These are phyloP conservation scores for Drepana falcataria DNA, from an alignment of 2,888 invertebrate species.

Conservation along the genomic window DNA sequence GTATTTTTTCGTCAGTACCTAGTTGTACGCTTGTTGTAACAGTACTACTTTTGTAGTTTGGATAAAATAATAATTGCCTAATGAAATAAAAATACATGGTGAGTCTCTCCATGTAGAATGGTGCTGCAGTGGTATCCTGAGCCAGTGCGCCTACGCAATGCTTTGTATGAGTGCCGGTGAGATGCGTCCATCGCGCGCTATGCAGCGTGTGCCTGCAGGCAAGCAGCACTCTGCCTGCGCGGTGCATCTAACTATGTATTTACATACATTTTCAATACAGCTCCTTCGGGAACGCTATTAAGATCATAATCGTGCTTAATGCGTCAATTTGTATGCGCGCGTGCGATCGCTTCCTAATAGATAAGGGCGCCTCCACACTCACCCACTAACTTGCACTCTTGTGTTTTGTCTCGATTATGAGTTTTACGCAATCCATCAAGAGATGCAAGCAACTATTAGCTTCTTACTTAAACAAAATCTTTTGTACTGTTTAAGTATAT, in stretches of 20 bases:
- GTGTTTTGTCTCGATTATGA: conserved; percentile 9
- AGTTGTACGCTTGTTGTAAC: too few species aligned
- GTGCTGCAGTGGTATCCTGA: too few species aligned
- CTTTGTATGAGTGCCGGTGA: background rate
- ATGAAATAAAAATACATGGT: too few species aligned
- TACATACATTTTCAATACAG: conserved; percentile 49
- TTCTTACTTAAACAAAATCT: too few species aligned
- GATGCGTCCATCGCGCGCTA: background rate
- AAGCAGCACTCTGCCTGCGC: background rate
- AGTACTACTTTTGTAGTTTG: too few species aligned
- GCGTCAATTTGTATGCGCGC: conserved; percentile 65
- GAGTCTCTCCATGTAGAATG: too few species aligned
- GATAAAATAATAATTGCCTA: too few species aligned
- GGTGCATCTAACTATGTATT: background rate
- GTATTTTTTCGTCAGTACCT: too few species aligned
- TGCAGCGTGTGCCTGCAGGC: background rate
- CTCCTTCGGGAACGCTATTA: conserved; percentile 58
- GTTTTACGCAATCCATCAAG: conserved; percentile 6
- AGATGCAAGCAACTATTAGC: background rate
- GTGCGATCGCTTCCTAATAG: conserved; percentile 50
- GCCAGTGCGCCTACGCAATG: background rate
- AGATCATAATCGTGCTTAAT: conserved; percentile 58
- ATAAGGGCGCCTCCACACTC: conserved; percentile 45
- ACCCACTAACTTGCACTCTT: conserved; percentile 18
- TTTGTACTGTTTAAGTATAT: too few species aligned